Percentiles rank a stretch among this genome's conserved stretches.
Conservation (phyloP, 2,797 vertebrate species). For the Hoplostethus atlanticus region DNA sequence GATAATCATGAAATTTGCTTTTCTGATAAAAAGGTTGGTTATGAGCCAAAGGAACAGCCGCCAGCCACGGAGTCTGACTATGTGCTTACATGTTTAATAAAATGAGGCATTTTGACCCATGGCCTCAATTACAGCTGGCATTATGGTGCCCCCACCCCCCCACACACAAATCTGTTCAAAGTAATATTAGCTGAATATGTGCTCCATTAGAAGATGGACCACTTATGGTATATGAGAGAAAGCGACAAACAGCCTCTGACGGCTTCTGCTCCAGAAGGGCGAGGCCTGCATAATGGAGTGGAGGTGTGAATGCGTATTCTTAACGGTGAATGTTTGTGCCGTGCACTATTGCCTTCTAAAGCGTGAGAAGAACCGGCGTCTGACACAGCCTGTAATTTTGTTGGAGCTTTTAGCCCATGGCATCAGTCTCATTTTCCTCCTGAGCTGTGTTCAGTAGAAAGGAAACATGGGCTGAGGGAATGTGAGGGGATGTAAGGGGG, state of each 20-base stretch:
- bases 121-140: constrained; percentile 17
- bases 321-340: constrained; percentile 5
- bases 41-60: background rate
- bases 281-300: constrained; percentile 56
- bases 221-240: background rate
- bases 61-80: background rate
- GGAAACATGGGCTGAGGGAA: constrained; percentile 32
- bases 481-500: no score
- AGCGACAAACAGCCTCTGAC: constrained; percentile 10
- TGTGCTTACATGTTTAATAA: background rate
- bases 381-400: constrained; percentile 27
- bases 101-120: constrained; percentile 7
- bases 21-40: background rate
- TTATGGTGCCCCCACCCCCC: background rate
- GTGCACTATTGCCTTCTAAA: constrained; percentile 40
- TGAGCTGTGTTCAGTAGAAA: constrained; percentile 60
- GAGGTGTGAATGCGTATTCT: constrained; percentile 21
- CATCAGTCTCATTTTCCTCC: constrained; percentile 33
- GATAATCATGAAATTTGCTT: background rate
- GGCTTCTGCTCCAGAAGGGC: background rate
- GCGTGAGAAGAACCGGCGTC: constrained; percentile 25
- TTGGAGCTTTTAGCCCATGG: constrained; percentile 32
- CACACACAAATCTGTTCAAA: constrained; percentile 27
- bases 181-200: constrained; percentile 41
- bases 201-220: constrained; percentile 8